Evolutionary conservation across 2,888 invertebrate species (phyloP).

Genomic region (Eudemis profundana): DNA sequence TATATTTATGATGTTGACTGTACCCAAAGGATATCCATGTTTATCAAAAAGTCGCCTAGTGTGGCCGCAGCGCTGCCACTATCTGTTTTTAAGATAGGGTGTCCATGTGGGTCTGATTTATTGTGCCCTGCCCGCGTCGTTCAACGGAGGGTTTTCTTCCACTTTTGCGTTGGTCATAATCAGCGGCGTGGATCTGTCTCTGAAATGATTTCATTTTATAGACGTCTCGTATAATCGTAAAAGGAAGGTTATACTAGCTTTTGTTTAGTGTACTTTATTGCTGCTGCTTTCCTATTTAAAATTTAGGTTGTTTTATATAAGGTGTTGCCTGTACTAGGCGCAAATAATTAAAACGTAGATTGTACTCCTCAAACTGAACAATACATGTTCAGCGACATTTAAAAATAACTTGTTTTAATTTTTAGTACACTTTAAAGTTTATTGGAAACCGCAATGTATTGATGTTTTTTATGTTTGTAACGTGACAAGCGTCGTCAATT

Average conservation of each 20-base stretch:
- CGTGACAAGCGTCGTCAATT: too few species aligned
- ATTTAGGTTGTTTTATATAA: neutral
- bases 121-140: slow-evolving; percentile 24
- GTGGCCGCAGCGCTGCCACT: slow-evolving; percentile 8
- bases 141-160: slow-evolving; percentile 22
- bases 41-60: slow-evolving; percentile 12
- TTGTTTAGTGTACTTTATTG: slow-evolving; percentile 11
- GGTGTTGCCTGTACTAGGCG: too few species aligned
- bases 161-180: slow-evolving; percentile 33
- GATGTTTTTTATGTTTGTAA: too few species aligned
- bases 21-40: too few species aligned
- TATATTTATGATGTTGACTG: too few species aligned
- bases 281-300: neutral
- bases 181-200: slow-evolving; percentile 27
- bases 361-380: too few species aligned
- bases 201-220: slow-evolving; percentile 31
- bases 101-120: slow-evolving; percentile 47
- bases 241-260: neutral
- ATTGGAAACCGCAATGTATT: too few species aligned
- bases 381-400: too few species aligned
- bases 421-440: too few species aligned
- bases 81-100: slow-evolving; percentile 47
- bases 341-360: too few species aligned
- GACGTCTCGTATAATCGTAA: slow-evolving; percentile 23
- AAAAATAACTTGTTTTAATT: too few species aligned